Percentiles rank a stretch among this genome's conserved stretches.
phyloP scores from a whole-genome alignment of 2,797 vertebrate genomes.

The Sylvilagus floridanus region DNA sequence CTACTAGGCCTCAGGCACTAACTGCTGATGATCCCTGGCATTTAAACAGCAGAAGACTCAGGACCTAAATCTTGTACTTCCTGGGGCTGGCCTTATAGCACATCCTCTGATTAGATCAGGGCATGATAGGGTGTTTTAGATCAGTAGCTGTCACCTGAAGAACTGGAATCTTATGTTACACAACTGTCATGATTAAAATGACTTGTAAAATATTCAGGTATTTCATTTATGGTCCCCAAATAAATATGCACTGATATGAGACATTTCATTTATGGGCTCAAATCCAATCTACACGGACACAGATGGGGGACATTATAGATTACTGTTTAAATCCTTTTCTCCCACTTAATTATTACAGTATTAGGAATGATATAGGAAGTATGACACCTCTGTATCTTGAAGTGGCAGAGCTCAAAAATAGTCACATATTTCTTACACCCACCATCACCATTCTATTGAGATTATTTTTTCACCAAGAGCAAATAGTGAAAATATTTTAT shows the following conservation, averaged over 20 bases:
- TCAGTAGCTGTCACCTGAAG: background rate
- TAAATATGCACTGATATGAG: background rate
- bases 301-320: background rate
- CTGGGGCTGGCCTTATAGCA: background rate
- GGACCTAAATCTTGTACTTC: constrained; percentile 25
- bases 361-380: constrained; percentile 31
- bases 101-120: background rate
- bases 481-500: constrained; percentile 13
- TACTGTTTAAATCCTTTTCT: constrained; percentile 50
- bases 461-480: background rate
- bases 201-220: constrained; percentile 38
- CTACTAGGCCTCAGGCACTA: background rate
- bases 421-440: constrained; percentile 49
- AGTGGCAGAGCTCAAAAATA: constrained; percentile 54
- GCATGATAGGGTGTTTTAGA: constrained; percentile 28
- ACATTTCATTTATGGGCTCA: constrained; percentile 33
- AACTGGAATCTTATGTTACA: constrained; percentile 25
- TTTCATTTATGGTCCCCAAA: constrained; percentile 11
- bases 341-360: constrained; percentile 26
- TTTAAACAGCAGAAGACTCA: constrained; percentile 3
- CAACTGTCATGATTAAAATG: constrained; percentile 55
- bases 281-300: background rate
- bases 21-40: background rate
- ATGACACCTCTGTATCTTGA: background rate
- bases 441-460: constrained; percentile 13